Evolutionary conservation across 2,888 invertebrate species (phyloP).

Genomic region (Aelia acuminata): DNA sequence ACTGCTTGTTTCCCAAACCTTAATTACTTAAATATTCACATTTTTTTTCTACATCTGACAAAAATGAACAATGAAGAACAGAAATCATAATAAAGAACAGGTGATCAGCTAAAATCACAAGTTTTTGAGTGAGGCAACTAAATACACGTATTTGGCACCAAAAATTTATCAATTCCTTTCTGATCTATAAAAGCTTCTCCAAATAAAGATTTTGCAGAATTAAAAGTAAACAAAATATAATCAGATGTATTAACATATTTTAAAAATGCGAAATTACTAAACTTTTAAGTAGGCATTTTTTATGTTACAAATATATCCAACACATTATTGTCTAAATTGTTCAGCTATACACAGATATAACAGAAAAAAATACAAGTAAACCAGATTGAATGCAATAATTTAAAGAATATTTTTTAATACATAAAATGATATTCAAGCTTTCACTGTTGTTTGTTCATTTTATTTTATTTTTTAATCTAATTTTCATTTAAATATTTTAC

Average conservation of each 20-base stretch:
- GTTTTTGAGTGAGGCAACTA: conserved; percentile 51
- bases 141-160: conserved; percentile 58
- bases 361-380: not conserved
- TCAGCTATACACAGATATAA: conserved; percentile 47
- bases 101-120: conserved; percentile 57
- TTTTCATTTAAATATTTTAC: not conserved
- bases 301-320: conserved; percentile 35
- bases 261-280: not conserved
- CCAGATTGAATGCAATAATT: conserved; percentile 23
- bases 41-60: conserved; percentile 50
- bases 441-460: conserved; percentile 12
- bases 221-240: not conserved
- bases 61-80: conserved; percentile 46
- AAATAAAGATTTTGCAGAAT: conserved; percentile 20
- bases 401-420: not conserved
- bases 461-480: not conserved
- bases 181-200: conserved; percentile 44
- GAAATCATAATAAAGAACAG: conserved; percentile 17
- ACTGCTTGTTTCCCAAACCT: conserved; percentile 58
- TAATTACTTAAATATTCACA: conserved; percentile 54
- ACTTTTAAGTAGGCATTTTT: conserved; percentile 53
- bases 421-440: not conserved
- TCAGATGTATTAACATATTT: not conserved
- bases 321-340: conserved; percentile 51
- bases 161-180: conserved; percentile 16